Percentiles rank a stretch among this genome's conserved stretches.
Evolutionary conservation across 1,140 invertebrate genomes (phyloP).

Genomic region (Solen grandis): DNA sequence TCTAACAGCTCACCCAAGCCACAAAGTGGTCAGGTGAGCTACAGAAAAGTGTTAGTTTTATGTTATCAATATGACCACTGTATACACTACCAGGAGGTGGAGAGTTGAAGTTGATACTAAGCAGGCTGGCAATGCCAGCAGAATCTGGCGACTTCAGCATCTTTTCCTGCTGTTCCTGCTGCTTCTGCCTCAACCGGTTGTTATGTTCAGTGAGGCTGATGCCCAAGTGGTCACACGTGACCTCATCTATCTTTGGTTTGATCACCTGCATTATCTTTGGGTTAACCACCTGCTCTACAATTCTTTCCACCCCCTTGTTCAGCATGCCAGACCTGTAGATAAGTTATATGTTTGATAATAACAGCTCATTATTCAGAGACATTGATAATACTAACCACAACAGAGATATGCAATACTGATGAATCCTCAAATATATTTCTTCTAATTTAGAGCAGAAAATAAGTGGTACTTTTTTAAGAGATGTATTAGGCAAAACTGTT

Average conservation of each 20-base stretch:
- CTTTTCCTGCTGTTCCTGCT: conserved; percentile 69
- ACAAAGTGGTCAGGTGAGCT: too few species aligned
- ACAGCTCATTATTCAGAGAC: too few species aligned
- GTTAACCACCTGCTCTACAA: conserved; percentile 97
- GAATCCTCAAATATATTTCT: too few species aligned
- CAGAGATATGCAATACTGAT: too few species aligned
- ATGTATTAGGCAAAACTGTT: too few species aligned
- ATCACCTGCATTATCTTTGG: conserved; percentile 93
- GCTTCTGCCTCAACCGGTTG: conserved; percentile 64
- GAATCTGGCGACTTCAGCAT: conserved; percentile 44
- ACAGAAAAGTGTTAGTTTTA: too few species aligned
- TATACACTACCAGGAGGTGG: conserved; percentile 55
- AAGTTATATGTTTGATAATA: too few species aligned
- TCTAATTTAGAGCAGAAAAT: too few species aligned
- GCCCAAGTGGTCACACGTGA: conserved; percentile 93
- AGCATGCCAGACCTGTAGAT: conserved; percentile 89
- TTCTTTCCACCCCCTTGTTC: conserved; percentile 92
- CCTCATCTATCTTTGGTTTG: conserved; percentile 93
- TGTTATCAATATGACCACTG: too few species aligned
- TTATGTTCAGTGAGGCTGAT: conserved; percentile 83
- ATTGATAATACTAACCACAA: too few species aligned
- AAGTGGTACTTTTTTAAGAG: too few species aligned
- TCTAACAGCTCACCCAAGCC: too few species aligned
- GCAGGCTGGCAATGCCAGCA: conserved; percentile 42
- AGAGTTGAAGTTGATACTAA: conserved; percentile 53